Conservation (phyloP, 2,888 invertebrate species). For the Leptinotarsa haldemani region DNA sequence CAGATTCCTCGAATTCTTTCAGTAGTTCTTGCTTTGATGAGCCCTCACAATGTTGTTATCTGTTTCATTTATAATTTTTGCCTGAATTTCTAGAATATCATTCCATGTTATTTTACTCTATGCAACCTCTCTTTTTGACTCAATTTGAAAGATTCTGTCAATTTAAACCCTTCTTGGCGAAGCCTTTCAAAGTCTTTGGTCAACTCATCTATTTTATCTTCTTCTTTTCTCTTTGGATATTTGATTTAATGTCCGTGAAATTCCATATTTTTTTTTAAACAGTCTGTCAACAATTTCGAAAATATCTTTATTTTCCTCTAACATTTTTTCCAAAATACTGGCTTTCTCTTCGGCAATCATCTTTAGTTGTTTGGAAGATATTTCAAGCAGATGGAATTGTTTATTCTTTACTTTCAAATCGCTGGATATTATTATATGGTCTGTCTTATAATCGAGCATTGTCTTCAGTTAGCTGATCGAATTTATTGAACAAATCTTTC, state of each 20-base stretch:
- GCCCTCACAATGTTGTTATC: conserved; percentile 34
- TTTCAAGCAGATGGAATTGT: conserved; percentile 31
- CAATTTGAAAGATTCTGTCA: conserved; percentile 42
- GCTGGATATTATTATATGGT: conserved; percentile 26
- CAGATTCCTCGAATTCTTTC: conserved; percentile 47
- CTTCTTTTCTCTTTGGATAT: conserved; percentile 33
- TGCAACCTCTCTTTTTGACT: conserved; percentile 45
- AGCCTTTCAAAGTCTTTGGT: conserved; percentile 29
- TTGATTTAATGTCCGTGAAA: conserved; percentile 29
- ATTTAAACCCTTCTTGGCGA: conserved; percentile 40
- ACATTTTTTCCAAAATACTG: conserved; percentile 32
- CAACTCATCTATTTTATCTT: conserved; percentile 26
- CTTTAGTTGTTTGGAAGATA: conserved; percentile 27
- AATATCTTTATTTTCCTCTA: conserved; percentile 40
- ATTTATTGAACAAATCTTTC: conserved; percentile 31
- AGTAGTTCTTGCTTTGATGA: conserved; percentile 53
- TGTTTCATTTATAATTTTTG: conserved; percentile 51
- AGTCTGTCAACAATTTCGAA: conserved; percentile 44
- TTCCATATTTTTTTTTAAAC: conserved; percentile 41
- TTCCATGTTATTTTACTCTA: no score
- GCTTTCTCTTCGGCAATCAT: conserved; percentile 36
- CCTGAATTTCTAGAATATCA: conserved; percentile 16
- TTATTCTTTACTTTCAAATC: conserved; percentile 37
- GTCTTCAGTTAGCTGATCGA: conserved; percentile 27
- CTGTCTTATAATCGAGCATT: conserved; percentile 28